Evolutionary conservation across 2,888 invertebrate genomes (phyloP), one percentile per base, ranked within the genome.

Genomic region (Ferdinandea cuprea): DNA sequence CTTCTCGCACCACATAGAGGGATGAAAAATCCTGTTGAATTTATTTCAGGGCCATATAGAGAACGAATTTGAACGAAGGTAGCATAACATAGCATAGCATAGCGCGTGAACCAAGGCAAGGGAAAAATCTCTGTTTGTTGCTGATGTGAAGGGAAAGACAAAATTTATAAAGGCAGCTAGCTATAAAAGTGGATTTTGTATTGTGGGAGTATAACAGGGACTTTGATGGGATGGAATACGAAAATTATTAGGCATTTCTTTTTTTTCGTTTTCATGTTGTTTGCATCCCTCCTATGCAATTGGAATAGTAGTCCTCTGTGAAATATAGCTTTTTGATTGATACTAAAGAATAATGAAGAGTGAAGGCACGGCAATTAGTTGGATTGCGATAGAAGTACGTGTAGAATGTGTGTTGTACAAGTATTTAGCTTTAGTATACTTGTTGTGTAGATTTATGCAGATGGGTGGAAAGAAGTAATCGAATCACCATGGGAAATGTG

Each of bases 11-110:
- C n/a, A 68, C 28, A 44, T 21, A 66, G 46, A 40, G 54, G 71
- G 71, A 71, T 65, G 76, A 54, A 46, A 79, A 77, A 59, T 76
- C 81, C 76, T 71, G 65, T 77, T 81, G 76, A 81, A 58, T 81
- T 71, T 48, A 54, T 48, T 71, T 76, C 81, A 65, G 79, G 66
- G 66, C n/a, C n/a, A 19, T 8, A 17, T 44, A 40, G 44, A 44
- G 44, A 19, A 44, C n/a, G n/a, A 19, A 21, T n/a, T 13, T 11
- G 8, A 17, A 19, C 7, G 40, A 35, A 6, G 40, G 15, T 13
- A 40, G 15, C 13, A 40, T 9, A 42, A 17, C 8, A 8, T 9
- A 9, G 17, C n/a, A n/a, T n/a, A n/a, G n/a, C n/a, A 17, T 17
- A 13, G 15, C 44, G 44, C 5, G 17, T 7, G 13, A 44, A 11